Conservation (phyloP, 1,140 invertebrate genomes). For the Himalopsyche phryganea region DNA sequence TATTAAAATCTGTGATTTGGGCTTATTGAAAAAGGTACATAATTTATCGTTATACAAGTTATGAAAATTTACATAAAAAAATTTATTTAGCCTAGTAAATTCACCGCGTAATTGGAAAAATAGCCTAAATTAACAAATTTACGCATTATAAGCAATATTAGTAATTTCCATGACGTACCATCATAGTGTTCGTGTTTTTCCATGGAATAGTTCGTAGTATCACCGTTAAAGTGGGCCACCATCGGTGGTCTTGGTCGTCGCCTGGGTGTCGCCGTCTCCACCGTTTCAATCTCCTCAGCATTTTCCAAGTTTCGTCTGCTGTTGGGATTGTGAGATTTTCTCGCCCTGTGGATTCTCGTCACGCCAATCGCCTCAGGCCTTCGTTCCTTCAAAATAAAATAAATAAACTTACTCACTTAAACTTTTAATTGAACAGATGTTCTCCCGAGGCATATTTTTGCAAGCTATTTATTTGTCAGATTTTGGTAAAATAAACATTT, state of each 20-base stretch:
- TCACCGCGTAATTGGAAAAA: no score
- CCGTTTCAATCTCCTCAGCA: neutral
- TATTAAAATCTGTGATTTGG: no score
- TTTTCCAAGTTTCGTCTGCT: neutral
- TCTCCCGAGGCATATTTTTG: neutral
- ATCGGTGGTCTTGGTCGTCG: neutral
- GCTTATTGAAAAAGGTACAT: no score
- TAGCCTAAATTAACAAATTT: no score
- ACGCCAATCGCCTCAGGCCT: neutral
- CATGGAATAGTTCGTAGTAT: conserved; percentile 12
- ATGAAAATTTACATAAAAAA: no score
- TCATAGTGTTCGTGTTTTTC: conserved; percentile 25
- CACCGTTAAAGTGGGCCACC: conserved; percentile 29
- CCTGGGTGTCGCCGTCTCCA: neutral
- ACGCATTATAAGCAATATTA: no score
- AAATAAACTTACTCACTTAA: neutral
- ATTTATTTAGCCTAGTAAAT: no score
- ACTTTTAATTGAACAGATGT: neutral
- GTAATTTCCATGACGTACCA: no score
- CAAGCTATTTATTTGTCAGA: no score
- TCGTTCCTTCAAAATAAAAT: conserved; percentile 4
- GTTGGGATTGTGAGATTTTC: no score
- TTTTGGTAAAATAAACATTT: no score
- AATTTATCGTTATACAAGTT: no score
- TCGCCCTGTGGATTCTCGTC: neutral